Conservation (phyloP, 2,797 vertebrate genomes). For the Takifugu rubripes region DNA sequence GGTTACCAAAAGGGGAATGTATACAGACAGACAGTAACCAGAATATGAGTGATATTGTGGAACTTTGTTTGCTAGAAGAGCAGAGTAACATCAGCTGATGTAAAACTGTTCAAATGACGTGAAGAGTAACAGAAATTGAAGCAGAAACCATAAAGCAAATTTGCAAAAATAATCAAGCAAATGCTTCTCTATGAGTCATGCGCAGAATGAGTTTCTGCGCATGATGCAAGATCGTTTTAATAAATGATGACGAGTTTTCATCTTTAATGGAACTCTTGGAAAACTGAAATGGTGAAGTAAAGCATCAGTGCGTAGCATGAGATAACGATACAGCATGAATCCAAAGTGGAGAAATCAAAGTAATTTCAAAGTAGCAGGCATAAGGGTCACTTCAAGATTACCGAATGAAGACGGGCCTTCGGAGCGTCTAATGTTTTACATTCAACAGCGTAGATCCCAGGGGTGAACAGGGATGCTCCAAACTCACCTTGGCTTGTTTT, state of each 20-base stretch:
- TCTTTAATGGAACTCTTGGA: conserved; percentile 14
- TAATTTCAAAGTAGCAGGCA: conserved; percentile 44
- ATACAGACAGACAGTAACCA: conserved; percentile 55
- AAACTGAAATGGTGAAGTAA: conserved; percentile 25
- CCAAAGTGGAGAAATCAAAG: conserved; percentile 45
- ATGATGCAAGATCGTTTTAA: conserved; percentile 7
- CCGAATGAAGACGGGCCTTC: conserved; percentile 30
- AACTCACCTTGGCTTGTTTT: conserved; percentile 93
- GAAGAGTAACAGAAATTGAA: conserved; percentile 38
- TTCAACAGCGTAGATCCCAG: conserved; percentile 15
- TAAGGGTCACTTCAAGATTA: conserved; percentile 34
- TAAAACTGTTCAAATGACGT: conserved; percentile 44
- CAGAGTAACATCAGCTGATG: conserved; percentile 26
- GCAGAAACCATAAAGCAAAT: conserved; percentile 54
- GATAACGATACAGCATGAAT: conserved; percentile 40
- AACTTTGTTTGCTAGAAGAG: conserved; percentile 9
- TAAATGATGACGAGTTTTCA: conserved; percentile 18
- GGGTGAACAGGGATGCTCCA: conserved; percentile 12
- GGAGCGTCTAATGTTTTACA: conserved; percentile 5
- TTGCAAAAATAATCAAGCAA: conserved; percentile 65
- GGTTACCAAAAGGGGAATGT: conserved; percentile 58
- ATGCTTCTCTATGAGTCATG: conserved; percentile 39
- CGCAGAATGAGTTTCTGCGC: conserved; percentile 28
- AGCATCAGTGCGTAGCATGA: conserved; percentile 31
- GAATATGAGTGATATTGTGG: conserved; percentile 15